These are phyloP conservation scores for Indicator maculatus DNA, from an alignment of 2,113 vertebrate genomes.

Conservation along the genomic window DNA sequence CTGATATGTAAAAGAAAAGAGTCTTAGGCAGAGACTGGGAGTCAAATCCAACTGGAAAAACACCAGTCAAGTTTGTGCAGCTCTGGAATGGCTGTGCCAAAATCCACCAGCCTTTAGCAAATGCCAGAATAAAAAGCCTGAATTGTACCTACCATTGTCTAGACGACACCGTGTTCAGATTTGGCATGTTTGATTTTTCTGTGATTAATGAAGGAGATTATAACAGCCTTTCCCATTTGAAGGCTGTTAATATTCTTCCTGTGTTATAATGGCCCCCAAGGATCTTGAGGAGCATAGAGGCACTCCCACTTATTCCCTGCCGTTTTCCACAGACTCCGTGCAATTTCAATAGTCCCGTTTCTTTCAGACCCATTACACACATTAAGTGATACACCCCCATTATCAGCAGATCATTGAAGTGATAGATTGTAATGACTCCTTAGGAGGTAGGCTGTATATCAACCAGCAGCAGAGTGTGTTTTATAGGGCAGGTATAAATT, in stretches of 20 bases:
- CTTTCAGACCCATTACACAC: conserved; percentile 53
- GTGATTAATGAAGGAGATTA: conserved; percentile 6
- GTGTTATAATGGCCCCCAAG: neutral
- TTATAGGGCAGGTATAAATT: neutral
- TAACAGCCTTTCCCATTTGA: conserved; percentile 39
- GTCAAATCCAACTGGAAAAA: neutral
- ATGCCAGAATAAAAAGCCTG: neutral
- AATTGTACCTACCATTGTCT: neutral
- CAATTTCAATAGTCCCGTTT: conserved; percentile 52
- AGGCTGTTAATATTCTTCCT: conserved; percentile 47
- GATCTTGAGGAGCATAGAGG: neutral
- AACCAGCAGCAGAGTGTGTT: conserved; percentile 14
- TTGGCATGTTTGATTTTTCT: neutral
- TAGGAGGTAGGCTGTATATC: conserved; percentile 5
- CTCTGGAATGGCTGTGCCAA: neutral
- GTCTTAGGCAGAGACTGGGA: neutral
- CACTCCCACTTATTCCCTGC: conserved; percentile 40
- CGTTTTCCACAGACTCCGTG: neutral
- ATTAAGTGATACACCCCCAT: conserved; percentile 36
- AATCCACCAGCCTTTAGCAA: neutral
- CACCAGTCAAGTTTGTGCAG: neutral
- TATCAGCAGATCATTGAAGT: conserved; percentile 56
- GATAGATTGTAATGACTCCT: conserved; percentile 56
- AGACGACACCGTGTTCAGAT: neutral
- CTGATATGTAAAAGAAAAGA: neutral